Evolutionary conservation across 2,113 vertebrate species (phyloP).

Genomic region (Lampris megalopsis): DNA sequence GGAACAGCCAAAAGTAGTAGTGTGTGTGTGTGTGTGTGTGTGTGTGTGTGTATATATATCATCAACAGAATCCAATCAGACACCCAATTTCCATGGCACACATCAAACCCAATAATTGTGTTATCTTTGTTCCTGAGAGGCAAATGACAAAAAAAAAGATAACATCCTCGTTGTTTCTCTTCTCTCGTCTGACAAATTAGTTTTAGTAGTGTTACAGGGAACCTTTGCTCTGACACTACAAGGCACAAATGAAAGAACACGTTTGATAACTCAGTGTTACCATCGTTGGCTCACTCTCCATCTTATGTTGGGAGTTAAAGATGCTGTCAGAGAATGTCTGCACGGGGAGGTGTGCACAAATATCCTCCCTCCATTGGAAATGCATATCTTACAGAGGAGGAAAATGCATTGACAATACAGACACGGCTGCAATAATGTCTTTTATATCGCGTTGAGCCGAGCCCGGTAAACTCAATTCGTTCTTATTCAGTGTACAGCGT

Average conservation of each 20-base stretch:
- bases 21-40: no score
- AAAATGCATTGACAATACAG: slow-evolving; percentile 26
- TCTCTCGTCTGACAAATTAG: slow-evolving; percentile 40
- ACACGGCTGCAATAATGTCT: slow-evolving; percentile 25
- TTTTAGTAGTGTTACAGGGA: slow-evolving; percentile 39
- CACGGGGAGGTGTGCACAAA: slow-evolving; percentile 22
- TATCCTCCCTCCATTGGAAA: slow-evolving; percentile 32
- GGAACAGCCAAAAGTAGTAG: no score
- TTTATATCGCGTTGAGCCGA: slow-evolving; percentile 42
- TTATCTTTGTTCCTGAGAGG: slow-evolving; percentile 14
- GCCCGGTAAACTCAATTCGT: slow-evolving; percentile 31
- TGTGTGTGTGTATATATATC: no score
- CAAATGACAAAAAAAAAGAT: slow-evolving; percentile 27
- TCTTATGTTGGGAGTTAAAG: slow-evolving; percentile 34
- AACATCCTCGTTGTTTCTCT: slow-evolving; percentile 32
- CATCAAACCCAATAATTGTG: slow-evolving; percentile 24
- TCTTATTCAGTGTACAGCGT: slow-evolving; percentile 32
- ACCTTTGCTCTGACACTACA: slow-evolving; percentile 17
- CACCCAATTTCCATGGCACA: slow-evolving; percentile 30
- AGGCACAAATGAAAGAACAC: slow-evolving; percentile 8
- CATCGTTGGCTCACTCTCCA: slow-evolving; percentile 36
- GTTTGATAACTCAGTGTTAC: slow-evolving; percentile 39
- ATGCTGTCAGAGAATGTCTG: slow-evolving; percentile 20
- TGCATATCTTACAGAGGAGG: slow-evolving; percentile 42
- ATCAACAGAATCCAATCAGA: slow-evolving; percentile 14